Base-by-base conservation (phyloP, 2,113 vertebrate genomes). In the Pelmatolapia mariae region DNA sequence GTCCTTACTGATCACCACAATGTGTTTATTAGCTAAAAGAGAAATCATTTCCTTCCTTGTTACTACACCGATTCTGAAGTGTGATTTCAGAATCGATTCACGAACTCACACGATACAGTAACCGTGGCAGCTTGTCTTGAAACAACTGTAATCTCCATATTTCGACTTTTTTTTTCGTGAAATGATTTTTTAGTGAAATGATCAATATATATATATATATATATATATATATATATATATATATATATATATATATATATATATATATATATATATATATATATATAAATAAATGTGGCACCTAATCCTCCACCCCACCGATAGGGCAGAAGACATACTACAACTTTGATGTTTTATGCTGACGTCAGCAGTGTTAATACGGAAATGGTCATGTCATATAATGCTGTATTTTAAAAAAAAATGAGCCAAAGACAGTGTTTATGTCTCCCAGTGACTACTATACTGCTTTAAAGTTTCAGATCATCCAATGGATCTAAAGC, bases 201-300 rank as follows among this genome's bases (percentile, higher is more conserved):
- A 5, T 38, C 33, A 10, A 10, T 38, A 38, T 38, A 10, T 38
- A 38, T 38, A 8, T 36, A 11, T 36, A 0, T 36, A 2, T 33
- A 8, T 8, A 9, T 9, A 36, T 3, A 2, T 8, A 36, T 8
- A 31, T 6, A 31, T 6, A 31, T 1, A 38, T 0, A n/a, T 29
- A 6, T 3, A 18, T 2, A 18, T 45, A 7, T 7, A 1, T 9
- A 4, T 4, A 8, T 5, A 9, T 3, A 19, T 5, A 18, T 5
- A 7, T 15, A 2, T 1, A 7, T 1, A 7, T 4, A 16, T 2
- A 4, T 1, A 45, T 1, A 2, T 1, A 16, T 2, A 7, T 2
- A 47, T 1, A 52, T 2, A n/a, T 3, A 4, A 1, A 16, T 2
- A 13, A 38, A 38, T 38, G 36, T 38, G 9, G 36, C 36, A 38